Percentiles rank a stretch among this genome's conserved stretches.
Conservation (phyloP, 1,140 invertebrate genomes). For the Conus ventricosus region DNA sequence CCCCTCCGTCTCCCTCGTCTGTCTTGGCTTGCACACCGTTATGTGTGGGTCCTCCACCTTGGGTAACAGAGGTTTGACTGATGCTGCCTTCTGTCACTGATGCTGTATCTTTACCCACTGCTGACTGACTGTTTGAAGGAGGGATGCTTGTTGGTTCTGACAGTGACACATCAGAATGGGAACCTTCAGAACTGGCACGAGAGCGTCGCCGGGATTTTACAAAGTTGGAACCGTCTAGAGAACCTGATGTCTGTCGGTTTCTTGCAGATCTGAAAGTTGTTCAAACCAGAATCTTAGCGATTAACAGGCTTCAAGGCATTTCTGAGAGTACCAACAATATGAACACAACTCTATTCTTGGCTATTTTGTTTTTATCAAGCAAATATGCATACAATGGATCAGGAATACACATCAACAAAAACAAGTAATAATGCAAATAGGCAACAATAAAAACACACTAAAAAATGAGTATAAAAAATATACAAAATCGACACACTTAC, state of each 20-base stretch:
- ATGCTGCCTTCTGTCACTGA: background rate
- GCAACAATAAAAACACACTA: no score
- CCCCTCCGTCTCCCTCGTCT: slow-evolving; percentile 23
- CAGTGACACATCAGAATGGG: slow-evolving; percentile 37
- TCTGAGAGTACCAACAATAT: no score
- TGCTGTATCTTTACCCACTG: background rate
- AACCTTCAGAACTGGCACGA: slow-evolving; percentile 45
- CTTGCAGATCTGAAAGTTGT: slow-evolving; percentile 24
- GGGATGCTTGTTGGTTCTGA: slow-evolving; percentile 33
- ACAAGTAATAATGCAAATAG: no score
- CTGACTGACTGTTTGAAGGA: background rate
- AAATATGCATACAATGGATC: no score
- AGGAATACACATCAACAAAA: no score
- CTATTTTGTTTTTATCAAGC: no score
- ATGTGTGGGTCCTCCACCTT: background rate
- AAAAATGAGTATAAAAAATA: no score
- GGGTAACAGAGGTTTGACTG: background rate
- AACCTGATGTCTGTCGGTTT: slow-evolving; percentile 32
- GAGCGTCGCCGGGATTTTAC: slow-evolving; percentile 23
- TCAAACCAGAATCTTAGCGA: no score
- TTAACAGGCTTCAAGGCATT: no score
- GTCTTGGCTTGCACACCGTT: background rate
- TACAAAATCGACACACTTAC: no score
- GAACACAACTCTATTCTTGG: no score
- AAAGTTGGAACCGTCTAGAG: slow-evolving; percentile 26